Conservation (phyloP, 64 coral and sea anemone species). For the Anthopleura sola region DNA sequence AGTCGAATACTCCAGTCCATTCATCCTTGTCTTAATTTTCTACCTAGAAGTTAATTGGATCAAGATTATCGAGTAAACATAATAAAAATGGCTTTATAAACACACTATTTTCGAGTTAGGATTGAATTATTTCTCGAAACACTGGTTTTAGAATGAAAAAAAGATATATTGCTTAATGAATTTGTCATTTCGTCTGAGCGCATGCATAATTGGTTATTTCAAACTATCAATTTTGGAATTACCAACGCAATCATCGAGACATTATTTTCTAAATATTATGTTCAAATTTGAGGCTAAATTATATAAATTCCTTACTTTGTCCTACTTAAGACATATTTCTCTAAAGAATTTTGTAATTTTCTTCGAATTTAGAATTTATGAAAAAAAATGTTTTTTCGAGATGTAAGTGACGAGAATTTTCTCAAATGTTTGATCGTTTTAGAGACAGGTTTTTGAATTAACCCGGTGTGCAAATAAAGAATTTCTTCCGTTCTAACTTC, state of each 20-base stretch:
- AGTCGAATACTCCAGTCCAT: not conserved
- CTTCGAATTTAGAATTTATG: not conserved
- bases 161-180: not conserved
- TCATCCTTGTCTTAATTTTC: not conserved
- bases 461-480: not conserved
- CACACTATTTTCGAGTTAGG: not conserved
- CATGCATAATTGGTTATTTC: not conserved
- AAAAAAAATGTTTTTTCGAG: not conserved
- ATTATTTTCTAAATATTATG: constrained; percentile 7
- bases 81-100: not conserved
- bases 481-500: not conserved
- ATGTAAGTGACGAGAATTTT: not conserved
- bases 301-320: not conserved
- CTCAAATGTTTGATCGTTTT: not conserved
- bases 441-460: not conserved
- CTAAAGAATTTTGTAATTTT: not conserved
- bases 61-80: not conserved
- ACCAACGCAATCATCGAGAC: not conserved
- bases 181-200: not conserved
- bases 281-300: constrained; percentile 1
- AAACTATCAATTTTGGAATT: not conserved
- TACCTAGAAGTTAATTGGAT: constrained; percentile 16
- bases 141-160: not conserved
- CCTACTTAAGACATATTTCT: not conserved
- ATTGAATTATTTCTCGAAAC: not conserved